Evolutionary conservation across 1,140 invertebrate species (phyloP), one percentile per base, ranked within the genome.

Genomic region (Aphelinus atriplicis): DNA sequence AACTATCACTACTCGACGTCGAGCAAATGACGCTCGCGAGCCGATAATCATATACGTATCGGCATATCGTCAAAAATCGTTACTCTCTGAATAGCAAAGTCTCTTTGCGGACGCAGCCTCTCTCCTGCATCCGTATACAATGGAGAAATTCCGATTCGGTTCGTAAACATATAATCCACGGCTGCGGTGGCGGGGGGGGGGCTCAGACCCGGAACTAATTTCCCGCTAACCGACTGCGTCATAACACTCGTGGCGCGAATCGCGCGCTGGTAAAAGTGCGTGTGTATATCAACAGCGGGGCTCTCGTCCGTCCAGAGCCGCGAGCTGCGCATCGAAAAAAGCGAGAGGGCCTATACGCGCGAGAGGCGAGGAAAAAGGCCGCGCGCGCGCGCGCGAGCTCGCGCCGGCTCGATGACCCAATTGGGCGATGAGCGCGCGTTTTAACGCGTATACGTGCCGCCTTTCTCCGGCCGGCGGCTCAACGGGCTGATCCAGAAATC

Each of bases 391-490:
- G 26, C 26, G 26, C 26, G 26, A 26, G 26, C 26, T 26, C 75
- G 66, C 55, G 63, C 62, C 56, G 72, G 57, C 76, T 77, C 70
- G 74, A 78, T 82, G 83, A 84, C 84, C 84, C 73, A 79, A 84
- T 85, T 85, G 78, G 78, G 76, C 75, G 80, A 71, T 66, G 68
- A 51, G 71, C 69, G 75, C 81, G 75, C 75, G 43, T 57, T 48
- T 74, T 56, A 60, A 43, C 58, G 7, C 58, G 57, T 45, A 65
- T 63, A 56, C n/a, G 50, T 9, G 42, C 64, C 78, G 84, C 84
- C 85, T 87, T 87, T 87, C 85, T 86, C 84, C 80, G 60, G 81
- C 65, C 10, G 42, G 57, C 42, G 10, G 10, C 48, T 10, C 55
- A 42, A 5, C 48, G 46, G 58, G 73, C 65, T 77, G 66, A 78